Evolutionary conservation across 2,797 vertebrate genomes (phyloP), one percentile per base, ranked within the genome.

Genomic region (Melanotaenia parkinsoni): DNA sequence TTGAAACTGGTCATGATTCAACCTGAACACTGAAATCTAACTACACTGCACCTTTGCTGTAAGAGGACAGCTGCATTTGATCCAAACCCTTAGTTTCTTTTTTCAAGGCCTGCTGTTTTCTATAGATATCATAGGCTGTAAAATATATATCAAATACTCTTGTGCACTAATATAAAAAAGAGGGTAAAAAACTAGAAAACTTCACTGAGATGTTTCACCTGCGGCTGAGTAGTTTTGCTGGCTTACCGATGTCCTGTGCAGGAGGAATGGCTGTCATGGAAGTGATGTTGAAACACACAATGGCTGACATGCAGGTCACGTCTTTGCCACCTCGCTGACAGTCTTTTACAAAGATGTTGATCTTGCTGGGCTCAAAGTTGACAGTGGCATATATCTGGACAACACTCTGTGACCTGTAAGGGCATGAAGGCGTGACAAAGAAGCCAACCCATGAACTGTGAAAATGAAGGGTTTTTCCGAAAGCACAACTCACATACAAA

Each of bases 291-390:
- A 99, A 96, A 90, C 98, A 99, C 77, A 97, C 85, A 16, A 97
- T 96, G 70, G 97, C 96, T 0, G 95, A 94, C 95, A 99, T 96
- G 66, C 98, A 99, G 79, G 97, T 98, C 83, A 98, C 97, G 0
- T 99, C 96, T 86, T 96, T 97, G 54, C 97, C 97, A 0, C 93
- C 96, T 71, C 98, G 90, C 79, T 86, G 91, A 90, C 98, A 99
- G 93, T 99, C 97, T 88, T 98, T 97, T 93, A 96, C 96, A 90
- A 99, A 99, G 90, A 98, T 95, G 92, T 99, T 99, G 92, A 99
- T 93, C 86, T 98, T 99, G 84, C 93, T 72, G 1, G 98, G 98
- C 85, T 99, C 96, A 0, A 99, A 99, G 82, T 84, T 92, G 74
- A 98, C 90, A 43, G 85, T 95, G 88, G 95, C 89, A 0, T 97